Conservation (phyloP, 2,113 vertebrate genomes). For the Chaenocephalus aceratus region DNA sequence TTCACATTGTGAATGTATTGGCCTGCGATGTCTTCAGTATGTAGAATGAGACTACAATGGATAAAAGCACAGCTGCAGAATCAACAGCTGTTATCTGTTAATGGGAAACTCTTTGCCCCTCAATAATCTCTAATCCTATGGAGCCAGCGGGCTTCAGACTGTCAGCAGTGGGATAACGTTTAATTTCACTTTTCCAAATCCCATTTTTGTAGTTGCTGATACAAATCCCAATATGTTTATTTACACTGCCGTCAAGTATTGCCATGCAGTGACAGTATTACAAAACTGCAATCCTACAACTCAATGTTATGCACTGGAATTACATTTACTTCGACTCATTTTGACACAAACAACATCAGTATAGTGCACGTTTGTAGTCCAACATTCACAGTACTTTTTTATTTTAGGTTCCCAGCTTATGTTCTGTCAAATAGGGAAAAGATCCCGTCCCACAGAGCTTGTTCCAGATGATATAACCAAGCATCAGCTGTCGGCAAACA, state of each 20-base stretch:
- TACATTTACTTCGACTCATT: not conserved
- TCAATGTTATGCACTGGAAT: no score
- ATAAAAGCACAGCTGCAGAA: constrained; percentile 6
- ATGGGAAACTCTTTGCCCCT: not conserved
- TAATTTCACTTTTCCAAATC: not conserved
- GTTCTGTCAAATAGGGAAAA: not conserved
- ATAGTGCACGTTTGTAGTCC: not conserved
- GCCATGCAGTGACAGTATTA: not conserved
- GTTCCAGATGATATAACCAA: not conserved
- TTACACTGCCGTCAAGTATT: not conserved
- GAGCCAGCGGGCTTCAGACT: constrained; percentile 14
- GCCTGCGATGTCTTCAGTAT: not conserved
- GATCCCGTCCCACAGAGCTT: not conserved
- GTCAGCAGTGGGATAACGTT: constrained; percentile 6
- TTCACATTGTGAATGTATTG: not conserved
- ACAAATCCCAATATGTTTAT: no score
- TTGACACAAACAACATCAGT: not conserved
- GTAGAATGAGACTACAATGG: not conserved
- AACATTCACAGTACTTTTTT: not conserved
- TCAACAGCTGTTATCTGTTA: not conserved
- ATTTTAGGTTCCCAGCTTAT: not conserved
- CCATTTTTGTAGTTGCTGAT: not conserved
- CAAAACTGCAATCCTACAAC: no score
- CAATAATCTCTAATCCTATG: constrained; percentile 24
- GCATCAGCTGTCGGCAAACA: not conserved